A percentile compares a stretch with the other conserved stretches of the same genome.
These are phyloP conservation scores for Ceryle rudis DNA, from an alignment of 2,797 vertebrate species.

Conservation along the genomic window DNA sequence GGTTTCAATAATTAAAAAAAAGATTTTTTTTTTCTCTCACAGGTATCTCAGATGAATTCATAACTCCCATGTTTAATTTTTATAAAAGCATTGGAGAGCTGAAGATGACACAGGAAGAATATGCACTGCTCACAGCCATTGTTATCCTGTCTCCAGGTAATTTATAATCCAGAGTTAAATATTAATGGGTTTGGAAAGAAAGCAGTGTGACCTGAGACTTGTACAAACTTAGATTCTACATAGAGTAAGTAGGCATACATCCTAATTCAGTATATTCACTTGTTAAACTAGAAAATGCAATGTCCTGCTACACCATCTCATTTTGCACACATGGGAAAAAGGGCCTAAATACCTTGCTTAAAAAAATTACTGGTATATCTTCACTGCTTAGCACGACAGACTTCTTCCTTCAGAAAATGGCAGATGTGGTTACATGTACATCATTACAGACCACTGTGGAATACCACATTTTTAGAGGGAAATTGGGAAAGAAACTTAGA, in stretches of 20 bases:
- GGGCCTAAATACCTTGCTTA: not conserved
- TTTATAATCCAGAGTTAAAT: not conserved
- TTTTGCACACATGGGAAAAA: not conserved
- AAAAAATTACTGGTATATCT: not conserved
- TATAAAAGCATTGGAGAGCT: conserved; percentile 94
- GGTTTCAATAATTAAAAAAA: not conserved
- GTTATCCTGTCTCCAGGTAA: conserved; percentile 93
- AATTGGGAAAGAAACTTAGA: not conserved
- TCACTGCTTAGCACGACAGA: not conserved
- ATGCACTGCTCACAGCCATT: conserved; percentile 93
- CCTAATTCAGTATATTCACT: not conserved
- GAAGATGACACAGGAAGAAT: conserved; percentile 93
- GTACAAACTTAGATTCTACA: not conserved
- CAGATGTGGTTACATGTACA: not conserved
- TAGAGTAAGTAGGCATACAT: not conserved
- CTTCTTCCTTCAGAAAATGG: not conserved
- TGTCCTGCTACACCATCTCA: not conserved
- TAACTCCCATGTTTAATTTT: conserved; percentile 97
- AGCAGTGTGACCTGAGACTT: not conserved
- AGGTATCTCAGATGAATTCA: conserved; percentile 97
- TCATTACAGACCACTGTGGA: not conserved
- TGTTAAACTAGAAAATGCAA: not conserved
- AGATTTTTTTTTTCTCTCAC: not conserved
- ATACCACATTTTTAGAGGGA: not conserved
- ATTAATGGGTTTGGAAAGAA: not conserved